Evolutionary conservation across 2,797 vertebrate species (phyloP).

Genomic region (Urosaurus nigricauda): DNA sequence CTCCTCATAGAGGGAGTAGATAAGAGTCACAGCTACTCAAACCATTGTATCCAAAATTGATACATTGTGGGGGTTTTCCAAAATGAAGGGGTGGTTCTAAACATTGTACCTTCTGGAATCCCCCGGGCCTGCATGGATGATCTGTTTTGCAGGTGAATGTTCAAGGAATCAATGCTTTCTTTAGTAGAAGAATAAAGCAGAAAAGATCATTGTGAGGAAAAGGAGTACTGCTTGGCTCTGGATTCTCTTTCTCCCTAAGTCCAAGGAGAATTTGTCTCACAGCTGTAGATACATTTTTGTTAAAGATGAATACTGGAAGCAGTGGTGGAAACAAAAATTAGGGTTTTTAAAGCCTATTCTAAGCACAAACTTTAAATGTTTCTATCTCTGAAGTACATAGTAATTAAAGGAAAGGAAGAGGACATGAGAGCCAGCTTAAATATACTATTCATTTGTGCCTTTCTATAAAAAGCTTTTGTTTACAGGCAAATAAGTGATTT

Average conservation of each 20-base stretch:
- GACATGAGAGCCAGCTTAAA: constrained; percentile 3
- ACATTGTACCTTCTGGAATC: neutral
- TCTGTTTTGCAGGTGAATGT: neutral
- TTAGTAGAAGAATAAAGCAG: neutral
- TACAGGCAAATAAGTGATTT: constrained; percentile 19
- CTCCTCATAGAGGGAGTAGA: too few species aligned
- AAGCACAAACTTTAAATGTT: constrained; percentile 7
- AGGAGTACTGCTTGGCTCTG: neutral
- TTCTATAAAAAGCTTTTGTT: constrained; percentile 43
- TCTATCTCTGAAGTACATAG: constrained; percentile 1
- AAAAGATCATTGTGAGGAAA: neutral
- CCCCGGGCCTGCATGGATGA: neutral
- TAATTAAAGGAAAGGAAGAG: constrained; percentile 25
- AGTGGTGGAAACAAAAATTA: neutral
- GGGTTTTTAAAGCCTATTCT: neutral
- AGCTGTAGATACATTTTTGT: neutral
- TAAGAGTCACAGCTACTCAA: too few species aligned
- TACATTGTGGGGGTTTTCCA: neutral
- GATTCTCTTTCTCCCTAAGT: neutral
- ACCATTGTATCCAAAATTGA: too few species aligned
- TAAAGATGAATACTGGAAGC: neutral
- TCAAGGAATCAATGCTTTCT: too few species aligned
- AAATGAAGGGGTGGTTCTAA: neutral
- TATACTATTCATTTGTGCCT: constrained; percentile 17
- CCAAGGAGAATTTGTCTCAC: neutral